phyloP scores from a whole-genome alignment of 1,140 invertebrate genomes.

The Drosophila mojavensis region DNA sequence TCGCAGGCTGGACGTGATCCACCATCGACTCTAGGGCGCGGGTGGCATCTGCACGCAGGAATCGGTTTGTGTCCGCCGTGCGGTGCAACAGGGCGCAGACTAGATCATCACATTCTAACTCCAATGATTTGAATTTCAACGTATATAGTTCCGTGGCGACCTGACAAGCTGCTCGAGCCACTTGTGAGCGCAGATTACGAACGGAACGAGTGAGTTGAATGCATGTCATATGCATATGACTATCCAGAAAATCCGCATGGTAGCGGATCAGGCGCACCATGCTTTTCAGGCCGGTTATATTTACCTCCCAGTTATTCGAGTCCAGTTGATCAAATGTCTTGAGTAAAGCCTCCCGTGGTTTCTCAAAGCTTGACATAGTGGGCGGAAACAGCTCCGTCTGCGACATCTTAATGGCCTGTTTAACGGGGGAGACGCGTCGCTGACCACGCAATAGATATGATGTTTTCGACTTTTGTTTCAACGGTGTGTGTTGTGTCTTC shows the following conservation, averaged over 20 bases:
- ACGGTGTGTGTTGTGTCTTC: constrained; percentile 52
- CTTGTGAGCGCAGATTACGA: constrained; percentile 94
- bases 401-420: constrained; percentile 74
- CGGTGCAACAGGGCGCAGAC: constrained; percentile 91
- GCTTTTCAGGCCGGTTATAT: constrained; percentile 90
- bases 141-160: constrained; percentile 91
- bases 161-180: constrained; percentile 92
- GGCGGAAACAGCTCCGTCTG: constrained; percentile 72
- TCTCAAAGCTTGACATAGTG: constrained; percentile 84
- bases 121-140: constrained; percentile 88
- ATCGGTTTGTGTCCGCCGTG: constrained; percentile 96
- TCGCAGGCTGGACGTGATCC: constrained; percentile 87
- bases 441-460: constrained; percentile 64
- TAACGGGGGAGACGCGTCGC: constrained; percentile 73
- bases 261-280: constrained; percentile 90
- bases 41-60: constrained; percentile 94
- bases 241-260: constrained; percentile 87
- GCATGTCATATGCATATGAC: constrained; percentile 87
- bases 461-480: constrained; percentile 76
- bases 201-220: constrained; percentile 91
- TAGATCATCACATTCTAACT: constrained; percentile 95
- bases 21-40: constrained; percentile 92
- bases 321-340: constrained; percentile 88
- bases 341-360: constrained; percentile 87
- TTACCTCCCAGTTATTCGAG: constrained; percentile 93